Conservation (phyloP, 2,888 invertebrate genomes). For the Amiota mariae region DNA sequence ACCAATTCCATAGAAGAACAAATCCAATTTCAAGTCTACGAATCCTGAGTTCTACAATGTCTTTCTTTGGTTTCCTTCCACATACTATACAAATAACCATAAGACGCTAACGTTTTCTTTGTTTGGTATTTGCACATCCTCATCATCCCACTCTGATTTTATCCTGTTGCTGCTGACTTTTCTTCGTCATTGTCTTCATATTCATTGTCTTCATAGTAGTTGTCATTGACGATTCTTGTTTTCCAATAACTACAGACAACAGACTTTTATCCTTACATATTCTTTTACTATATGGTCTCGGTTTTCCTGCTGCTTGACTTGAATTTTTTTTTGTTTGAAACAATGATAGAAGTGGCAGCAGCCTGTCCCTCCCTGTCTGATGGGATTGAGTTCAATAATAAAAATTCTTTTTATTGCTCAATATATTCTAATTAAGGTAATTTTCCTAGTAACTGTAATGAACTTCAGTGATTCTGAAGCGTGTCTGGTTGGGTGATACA, state of each 20-base stretch:
- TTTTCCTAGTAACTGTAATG: slow-evolving; percentile 63
- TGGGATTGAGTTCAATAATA: slow-evolving; percentile 55
- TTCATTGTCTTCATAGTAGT: no score
- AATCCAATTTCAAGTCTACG: no score
- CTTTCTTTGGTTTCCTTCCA: no score
- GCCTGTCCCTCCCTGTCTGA: not conserved
- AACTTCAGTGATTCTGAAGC: slow-evolving; percentile 64
- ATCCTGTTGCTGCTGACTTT: no score
- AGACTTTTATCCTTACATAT: slow-evolving; percentile 36
- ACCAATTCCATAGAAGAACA: not conserved
- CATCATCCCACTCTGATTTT: no score
- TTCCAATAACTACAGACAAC: slow-evolving; percentile 6
- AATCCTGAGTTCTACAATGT: no score
- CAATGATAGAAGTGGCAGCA: no score
- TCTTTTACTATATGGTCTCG: slow-evolving; percentile 16
- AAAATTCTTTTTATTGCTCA: slow-evolving; percentile 71
- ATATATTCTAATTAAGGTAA: slow-evolving; percentile 71
- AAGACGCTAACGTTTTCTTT: no score
- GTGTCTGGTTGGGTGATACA: slow-evolving; percentile 15
- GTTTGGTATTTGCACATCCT: no score
- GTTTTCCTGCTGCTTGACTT: not conserved
- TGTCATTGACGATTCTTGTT: not conserved
- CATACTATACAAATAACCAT: no score
- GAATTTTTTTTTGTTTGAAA: not conserved
- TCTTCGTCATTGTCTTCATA: no score